Base-by-base conservation (phyloP, 2,113 vertebrate genomes). In the Poeciliopsis turrubarensis region DNA sequence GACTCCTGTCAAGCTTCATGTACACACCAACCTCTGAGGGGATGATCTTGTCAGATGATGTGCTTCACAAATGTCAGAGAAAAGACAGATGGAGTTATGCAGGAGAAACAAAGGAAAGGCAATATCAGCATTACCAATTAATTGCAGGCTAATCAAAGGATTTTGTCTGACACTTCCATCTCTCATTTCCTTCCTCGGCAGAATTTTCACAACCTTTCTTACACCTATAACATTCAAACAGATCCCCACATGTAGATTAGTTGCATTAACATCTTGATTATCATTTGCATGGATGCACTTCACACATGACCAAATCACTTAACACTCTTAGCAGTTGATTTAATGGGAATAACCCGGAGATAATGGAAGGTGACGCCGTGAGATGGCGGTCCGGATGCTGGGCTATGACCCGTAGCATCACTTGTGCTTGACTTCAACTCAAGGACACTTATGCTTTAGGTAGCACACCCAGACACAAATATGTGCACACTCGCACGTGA, bases 191-290 rank as follows among this genome's bases (percentile, higher is more conserved):
- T 31, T 47, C 15, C 77, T 29, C 27, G 10, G 37, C 19, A 65
- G 26, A 19, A 1, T 30, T n/a, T 72, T 63, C 44, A 19, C 31
- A 32, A 39, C 64, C 65, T 27, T 17, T 44, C 57, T 83, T 25
- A 32, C 73, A 61, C 34, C 74, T 85, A 57, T 57, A 30, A 60
- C 74, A 62, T 70, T 81, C 19, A 37, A 79, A 34, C 83, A 69
- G 39, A 61, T 63, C 37, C 60, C 60, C 66, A 62, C 79, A 73
- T 79, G 78, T 67, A 67, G 67, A 80, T 79, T 76, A 77, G 68
- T 77, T 73, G 51, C 65, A 82, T 87, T 81, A 87, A 85, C 83
- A 65, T 89, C 85, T 86, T 73, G 73, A 83, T 87, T 63, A 79
- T 73, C 72, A 44, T 81, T 77, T 67, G 83, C 80, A 74, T 78